Base-by-base conservation (phyloP, 2,888 invertebrate species). In the Pandemis heparana region DNA sequence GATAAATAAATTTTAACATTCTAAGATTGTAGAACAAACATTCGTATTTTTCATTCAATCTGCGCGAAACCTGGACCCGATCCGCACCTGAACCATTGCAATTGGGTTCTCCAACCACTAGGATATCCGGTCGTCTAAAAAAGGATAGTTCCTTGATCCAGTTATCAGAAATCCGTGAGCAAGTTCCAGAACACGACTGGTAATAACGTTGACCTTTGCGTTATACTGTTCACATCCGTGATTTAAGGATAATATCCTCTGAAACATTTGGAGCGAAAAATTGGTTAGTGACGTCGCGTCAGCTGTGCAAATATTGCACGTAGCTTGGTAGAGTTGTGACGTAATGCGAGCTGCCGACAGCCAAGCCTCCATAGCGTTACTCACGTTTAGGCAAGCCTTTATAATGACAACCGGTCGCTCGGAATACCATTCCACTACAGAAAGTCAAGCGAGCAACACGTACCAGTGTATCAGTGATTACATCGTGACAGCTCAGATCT, bases 361-460 rank as follows among this genome's bases (percentile, higher is more conserved):
- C 71, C 71, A 76, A 77, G 78, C 77, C 81, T 65, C 81, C 82
- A 81, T 80, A 78, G 56, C 23, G 48, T 56, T 56, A 56, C 23
- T 56, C 56, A 81, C 83, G 87, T 88, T 5, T 0, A 12, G 88
- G 75, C 89, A 88, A 87, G 85, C 82, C 88, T 87, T 90, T 93
- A 92, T 91, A 93, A 90, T 86, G 87, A 84, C 84, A 84, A 83
- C 81, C 83, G 81, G 84, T 77, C 75, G 82, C 82, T 80, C 78
- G 77, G 78, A 77, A 82, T 82, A 83, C 78, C 93, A 94, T 81
- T 91, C 82, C 82, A 85, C 81, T 87, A 81, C 86, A 86, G 87
- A 85, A 82, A 87, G 88, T 77, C 88, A 80, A 81, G 82, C 83
- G 79, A 84, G 85, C 76, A 83, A 85, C 90, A 93, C 93, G 89